Evolutionary conservation across 2,888 invertebrate genomes (phyloP).

Genomic region (Craniophora ligustri): DNA sequence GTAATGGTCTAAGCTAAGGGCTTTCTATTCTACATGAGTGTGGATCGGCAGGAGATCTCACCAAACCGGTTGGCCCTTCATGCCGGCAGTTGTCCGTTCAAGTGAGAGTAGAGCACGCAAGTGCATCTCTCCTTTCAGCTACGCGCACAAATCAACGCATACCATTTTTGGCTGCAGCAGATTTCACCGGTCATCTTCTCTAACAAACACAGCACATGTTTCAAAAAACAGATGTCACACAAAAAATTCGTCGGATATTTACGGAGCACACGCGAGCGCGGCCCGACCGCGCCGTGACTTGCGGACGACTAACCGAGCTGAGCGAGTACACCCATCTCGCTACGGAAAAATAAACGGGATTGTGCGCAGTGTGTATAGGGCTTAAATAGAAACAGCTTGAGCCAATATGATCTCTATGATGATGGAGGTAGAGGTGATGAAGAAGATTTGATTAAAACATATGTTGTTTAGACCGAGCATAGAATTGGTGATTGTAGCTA

Average conservation of each 20-base stretch:
- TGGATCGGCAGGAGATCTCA: constrained; percentile 78
- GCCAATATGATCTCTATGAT: constrained; percentile 58
- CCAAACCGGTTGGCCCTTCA: constrained; percentile 88
- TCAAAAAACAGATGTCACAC: constrained; percentile 63
- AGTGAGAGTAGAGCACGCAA: constrained; percentile 73
- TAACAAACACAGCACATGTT: constrained; percentile 79
- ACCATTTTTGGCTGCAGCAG: constrained; percentile 77
- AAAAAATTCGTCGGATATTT: constrained; percentile 36
- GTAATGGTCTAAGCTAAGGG: constrained; percentile 53
- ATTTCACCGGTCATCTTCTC: constrained; percentile 81
- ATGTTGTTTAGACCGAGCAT: constrained; percentile 55
- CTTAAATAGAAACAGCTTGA: constrained; percentile 59
- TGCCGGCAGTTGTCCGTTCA: constrained; percentile 73
- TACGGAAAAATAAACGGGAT: constrained; percentile 76
- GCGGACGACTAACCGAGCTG: constrained; percentile 70
- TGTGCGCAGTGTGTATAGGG: constrained; percentile 67
- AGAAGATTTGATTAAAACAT: constrained; percentile 48
- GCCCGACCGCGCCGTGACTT: constrained; percentile 61
- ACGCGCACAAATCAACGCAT: constrained; percentile 74
- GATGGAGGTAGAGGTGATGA: constrained; percentile 43
- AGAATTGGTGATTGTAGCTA: constrained; percentile 60
- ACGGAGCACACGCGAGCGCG: constrained; percentile 57
- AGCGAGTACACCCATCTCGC: constrained; percentile 61
- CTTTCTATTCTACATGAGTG: constrained; percentile 66
- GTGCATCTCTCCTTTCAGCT: constrained; percentile 80